Percentiles rank a stretch among this genome's conserved stretches.
These are phyloP conservation scores for Leptopilina clavipes DNA, from an alignment of 1,140 invertebrate species.

Conservation along the genomic window DNA sequence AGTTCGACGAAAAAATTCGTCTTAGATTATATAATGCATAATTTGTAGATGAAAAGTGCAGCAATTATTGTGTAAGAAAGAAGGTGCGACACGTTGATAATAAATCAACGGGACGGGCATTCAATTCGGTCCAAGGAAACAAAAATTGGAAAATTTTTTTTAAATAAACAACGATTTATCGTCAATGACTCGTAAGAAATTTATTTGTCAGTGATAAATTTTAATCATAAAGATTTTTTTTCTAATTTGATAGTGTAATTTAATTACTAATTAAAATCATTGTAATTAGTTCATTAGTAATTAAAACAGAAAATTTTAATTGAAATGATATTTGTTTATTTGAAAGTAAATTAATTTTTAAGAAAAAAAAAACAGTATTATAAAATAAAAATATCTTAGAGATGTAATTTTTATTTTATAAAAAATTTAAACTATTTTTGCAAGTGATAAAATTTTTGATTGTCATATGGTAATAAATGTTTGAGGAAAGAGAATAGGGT, in stretches of 20 bases:
- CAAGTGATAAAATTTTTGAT: conserved; percentile 6
- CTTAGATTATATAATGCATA: conserved; percentile 2
- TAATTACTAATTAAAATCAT: too few relatives aligned
- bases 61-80: conserved; percentile 18
- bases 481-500: background rate
- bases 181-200: too few relatives aligned
- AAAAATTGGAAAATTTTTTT: background rate
- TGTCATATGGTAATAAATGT: background rate
- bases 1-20: background rate
- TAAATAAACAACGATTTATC: background rate
- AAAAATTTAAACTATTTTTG: conserved; percentile 30
- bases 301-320: too few relatives aligned
- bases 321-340: too few relatives aligned
- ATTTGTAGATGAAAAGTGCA: background rate
- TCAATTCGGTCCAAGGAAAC: background rate
- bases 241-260: too few relatives aligned
- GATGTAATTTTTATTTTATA: background rate
- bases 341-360: too few relatives aligned
- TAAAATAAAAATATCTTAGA: background rate
- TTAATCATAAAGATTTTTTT: too few relatives aligned
- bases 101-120: background rate
- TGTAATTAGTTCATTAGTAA: too few relatives aligned
- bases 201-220: too few relatives aligned
- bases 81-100: conserved; percentile 1
- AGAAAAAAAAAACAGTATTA: background rate